phyloP scores from a whole-genome alignment of 2,113 vertebrate genomes.

The Cheilinus undulatus region DNA sequence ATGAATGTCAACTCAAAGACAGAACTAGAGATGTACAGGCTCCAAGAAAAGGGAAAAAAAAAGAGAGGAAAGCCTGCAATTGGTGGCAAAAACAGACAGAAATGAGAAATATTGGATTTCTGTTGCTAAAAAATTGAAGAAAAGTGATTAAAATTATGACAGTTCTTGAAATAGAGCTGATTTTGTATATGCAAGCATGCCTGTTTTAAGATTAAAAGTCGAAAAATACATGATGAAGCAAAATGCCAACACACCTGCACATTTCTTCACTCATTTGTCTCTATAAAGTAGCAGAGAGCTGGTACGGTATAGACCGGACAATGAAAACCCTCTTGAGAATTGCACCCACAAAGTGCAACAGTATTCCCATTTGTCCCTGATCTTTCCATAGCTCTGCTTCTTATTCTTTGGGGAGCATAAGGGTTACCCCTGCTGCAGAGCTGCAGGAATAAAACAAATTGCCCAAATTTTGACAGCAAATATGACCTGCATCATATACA shows the following conservation, averaged over 20 bases:
- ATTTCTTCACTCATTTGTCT: slow-evolving; percentile 39
- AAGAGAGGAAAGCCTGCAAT: slow-evolving; percentile 2
- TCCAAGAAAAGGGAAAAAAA: slow-evolving; percentile 27
- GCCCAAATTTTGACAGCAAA: slow-evolving; percentile 86
- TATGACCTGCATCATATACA: slow-evolving; percentile 80
- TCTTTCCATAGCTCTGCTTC: slow-evolving; percentile 87
- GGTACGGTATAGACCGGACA: slow-evolving; percentile 61
- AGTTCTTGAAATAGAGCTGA: neutral
- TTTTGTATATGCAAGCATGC: slow-evolving; percentile 2
- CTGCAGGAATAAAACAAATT: slow-evolving; percentile 88
- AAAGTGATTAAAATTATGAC: neutral
- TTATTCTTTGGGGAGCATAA: slow-evolving; percentile 84
- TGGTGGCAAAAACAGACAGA: slow-evolving; percentile 1
- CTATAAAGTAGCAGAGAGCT: slow-evolving; percentile 26
- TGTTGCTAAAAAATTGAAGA: too few relatives aligned
- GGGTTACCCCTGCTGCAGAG: slow-evolving; percentile 85
- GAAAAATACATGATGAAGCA: slow-evolving; percentile 43
- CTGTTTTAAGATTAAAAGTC: slow-evolving; percentile 1
- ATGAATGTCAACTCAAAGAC: slow-evolving; percentile 82
- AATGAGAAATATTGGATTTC: neutral
- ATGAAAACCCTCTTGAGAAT: slow-evolving; percentile 82
- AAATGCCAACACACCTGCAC: slow-evolving; percentile 53
- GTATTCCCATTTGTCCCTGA: slow-evolving; percentile 85
- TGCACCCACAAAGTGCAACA: slow-evolving; percentile 85
- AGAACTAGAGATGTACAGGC: slow-evolving; percentile 57